Base-by-base conservation (phyloP, 1,140 invertebrate species). In the Anagrus nilaparvatae region DNA sequence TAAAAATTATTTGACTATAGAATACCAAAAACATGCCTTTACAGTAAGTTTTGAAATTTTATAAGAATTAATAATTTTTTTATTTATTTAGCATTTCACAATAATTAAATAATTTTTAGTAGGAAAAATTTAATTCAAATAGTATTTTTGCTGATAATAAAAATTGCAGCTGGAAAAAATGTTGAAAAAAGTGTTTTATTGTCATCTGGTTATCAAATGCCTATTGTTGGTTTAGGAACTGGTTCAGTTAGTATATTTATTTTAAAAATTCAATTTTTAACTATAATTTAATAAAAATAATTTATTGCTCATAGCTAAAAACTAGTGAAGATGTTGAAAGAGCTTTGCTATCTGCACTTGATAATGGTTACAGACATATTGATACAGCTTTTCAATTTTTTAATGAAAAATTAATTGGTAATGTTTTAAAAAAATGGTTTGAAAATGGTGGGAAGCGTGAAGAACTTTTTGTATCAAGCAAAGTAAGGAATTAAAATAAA, bases 401-500 rank as follows among this genome's bases (percentile, higher is more conserved):
- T 46, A 92, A 90, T 59, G 87, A 91, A 64, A 72, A 76, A 46
- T 74, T 77, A 8, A 86, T 91, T 53, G 87, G 87, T 13, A 73
- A 71, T 31, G 79, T 81, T 29, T 63, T 90, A 9, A 78, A 82
- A 52, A 72, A 77, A 57, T 87, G 82, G 79, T 69, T 89, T 32
- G 64, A 74, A 43, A 69, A 76, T 30, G 81, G 81, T 17, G 65
- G 85, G 4, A 81, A 75, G 46, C 71, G 87, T 30, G 76, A 84
- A 54, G 84, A 90, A 20, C 62, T 91, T 18, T 92, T 87, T 60
- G 73, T 91, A 41, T 81, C 81, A 1, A 86, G 87, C n/a, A 91
- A 89, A 67, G 74, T 87, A 62, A 46, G 58, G 65, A 43, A 25
- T 19, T 30, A 21, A 29, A n/a, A n/a, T n/a, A n/a, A n/a, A n/a